Percentiles rank a stretch among this genome's conserved stretches.
Conservation (phyloP, 1,140 invertebrate species). For the Teleogryllus occipitalis region DNA sequence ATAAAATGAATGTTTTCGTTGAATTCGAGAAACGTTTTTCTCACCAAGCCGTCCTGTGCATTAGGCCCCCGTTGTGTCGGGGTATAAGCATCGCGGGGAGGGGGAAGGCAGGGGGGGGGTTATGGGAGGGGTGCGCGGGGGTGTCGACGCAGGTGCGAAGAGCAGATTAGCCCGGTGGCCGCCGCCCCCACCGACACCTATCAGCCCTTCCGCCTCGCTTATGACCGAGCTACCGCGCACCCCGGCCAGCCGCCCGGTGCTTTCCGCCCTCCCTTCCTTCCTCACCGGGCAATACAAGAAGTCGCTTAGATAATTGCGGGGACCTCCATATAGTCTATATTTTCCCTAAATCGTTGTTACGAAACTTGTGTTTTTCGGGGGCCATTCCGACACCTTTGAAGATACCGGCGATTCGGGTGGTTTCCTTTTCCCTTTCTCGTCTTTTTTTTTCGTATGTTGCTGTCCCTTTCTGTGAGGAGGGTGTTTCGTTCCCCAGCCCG, state of each 20-base stretch:
- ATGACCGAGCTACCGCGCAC: no score
- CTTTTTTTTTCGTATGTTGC: no score
- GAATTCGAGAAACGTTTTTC: no score
- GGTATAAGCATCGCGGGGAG: no score
- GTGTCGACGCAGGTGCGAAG: neutral
- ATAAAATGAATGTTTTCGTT: no score
- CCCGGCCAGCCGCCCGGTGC: neutral
- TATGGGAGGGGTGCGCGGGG: no score
- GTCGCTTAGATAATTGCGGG: neutral
- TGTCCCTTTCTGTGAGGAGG: neutral
- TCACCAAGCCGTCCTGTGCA: no score
- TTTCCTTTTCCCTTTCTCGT: neutral
- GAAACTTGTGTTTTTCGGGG: neutral
- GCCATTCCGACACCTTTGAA: neutral
- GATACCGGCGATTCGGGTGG: neutral
- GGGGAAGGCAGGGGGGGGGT: no score
- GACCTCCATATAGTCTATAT: neutral
- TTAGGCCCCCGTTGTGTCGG: no score
- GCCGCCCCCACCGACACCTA: neutral
- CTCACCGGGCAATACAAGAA: neutral
- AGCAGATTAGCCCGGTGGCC: neutral
- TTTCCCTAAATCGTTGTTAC: constrained; percentile 1
- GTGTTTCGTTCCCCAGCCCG: neutral
- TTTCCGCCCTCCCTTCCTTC: neutral
- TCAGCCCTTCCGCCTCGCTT: neutral